Base-by-base conservation (phyloP, 1,140 invertebrate species). In the Calosoma granatense region DNA sequence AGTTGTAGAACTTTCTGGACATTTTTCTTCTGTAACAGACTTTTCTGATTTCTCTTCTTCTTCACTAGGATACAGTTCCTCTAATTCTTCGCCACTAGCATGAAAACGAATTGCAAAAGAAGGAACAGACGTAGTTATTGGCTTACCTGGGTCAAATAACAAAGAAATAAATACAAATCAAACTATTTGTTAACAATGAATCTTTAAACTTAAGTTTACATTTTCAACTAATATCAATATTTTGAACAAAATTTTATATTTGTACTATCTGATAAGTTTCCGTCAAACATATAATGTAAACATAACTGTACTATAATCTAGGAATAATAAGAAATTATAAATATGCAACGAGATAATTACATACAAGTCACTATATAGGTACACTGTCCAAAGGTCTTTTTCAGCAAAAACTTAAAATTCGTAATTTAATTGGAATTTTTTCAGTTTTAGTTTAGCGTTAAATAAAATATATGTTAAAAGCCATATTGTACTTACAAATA, bases 11-110 rank as follows among this genome's bases (percentile, higher is more conserved):
- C 17, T 47, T 47, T 47, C 41, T 11, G 6, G 4, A 11, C 9
- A 17, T 47, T 47, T 47, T 47, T 47, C 41, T 9, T 47, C 41
- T 11, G 15, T 47, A 12, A 20, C 56, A 26, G 17, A 55, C n/a
- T 43, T 39, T 21, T 21, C 19, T 21, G 20, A 51, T 20, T 36
- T 21, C 2, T 81, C 78, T 61, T 83, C 81, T 17, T 84, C 81
- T 63, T 83, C 81, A 53, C 75, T 77, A 22, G 77, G 74, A 63
- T 78, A 83, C 4, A 86, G 61, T 67, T 85, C 82, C 62, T 86
- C 83, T 55, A 87, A 67, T 69, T 85, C 81, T 62, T 87, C 83
- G 63, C 83, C 82, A 62, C 79, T 84, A 22, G 82, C 81, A 74
- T 84, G 83, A 64, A 85, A 87, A 66, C 81, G 80, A 61, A 87